phyloP scores from a whole-genome alignment of 2,113 vertebrate genomes.

The Oenanthe melanoleuca region DNA sequence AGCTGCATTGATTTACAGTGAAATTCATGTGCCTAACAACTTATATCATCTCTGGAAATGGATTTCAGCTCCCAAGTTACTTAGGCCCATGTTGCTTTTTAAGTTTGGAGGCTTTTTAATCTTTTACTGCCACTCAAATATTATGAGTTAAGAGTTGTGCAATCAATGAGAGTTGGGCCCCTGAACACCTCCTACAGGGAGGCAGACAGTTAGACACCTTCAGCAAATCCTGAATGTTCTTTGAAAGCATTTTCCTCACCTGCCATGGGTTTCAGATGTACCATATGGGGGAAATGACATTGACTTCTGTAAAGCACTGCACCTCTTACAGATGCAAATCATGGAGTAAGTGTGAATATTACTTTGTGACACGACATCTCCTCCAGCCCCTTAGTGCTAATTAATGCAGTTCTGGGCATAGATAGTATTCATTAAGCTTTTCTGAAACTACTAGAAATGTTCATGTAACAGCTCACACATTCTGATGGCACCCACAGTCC shows the following conservation, averaged over 20 bases:
- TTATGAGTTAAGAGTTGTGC: neutral
- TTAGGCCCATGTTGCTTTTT: neutral
- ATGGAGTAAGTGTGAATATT: constrained; percentile 37
- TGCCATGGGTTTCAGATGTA: neutral
- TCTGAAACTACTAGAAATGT: constrained; percentile 45
- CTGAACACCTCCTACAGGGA: neutral
- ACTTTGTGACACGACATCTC: neutral
- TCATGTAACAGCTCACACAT: constrained; percentile 50
- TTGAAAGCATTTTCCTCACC: neutral
- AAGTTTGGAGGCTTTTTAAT: neutral
- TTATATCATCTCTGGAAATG: neutral
- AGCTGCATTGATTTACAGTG: neutral
- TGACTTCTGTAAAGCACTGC: neutral
- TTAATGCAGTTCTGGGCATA: constrained; percentile 48
- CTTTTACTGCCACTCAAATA: neutral
- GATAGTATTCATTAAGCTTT: constrained; percentile 57
- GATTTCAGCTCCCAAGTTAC: neutral
- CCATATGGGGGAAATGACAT: neutral
- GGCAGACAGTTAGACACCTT: neutral
- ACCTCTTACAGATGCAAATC: neutral
- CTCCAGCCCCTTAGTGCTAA: constrained; percentile 41
- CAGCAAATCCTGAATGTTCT: neutral
- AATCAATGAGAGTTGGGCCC: neutral
- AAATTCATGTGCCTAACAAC: neutral
- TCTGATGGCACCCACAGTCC: constrained; percentile 18